A percentile compares a stretch with the other conserved stretches of the same genome.
These are phyloP conservation scores for Eupithecia centaureata DNA, from an alignment of 2,888 invertebrate genomes.

Conservation along the genomic window DNA sequence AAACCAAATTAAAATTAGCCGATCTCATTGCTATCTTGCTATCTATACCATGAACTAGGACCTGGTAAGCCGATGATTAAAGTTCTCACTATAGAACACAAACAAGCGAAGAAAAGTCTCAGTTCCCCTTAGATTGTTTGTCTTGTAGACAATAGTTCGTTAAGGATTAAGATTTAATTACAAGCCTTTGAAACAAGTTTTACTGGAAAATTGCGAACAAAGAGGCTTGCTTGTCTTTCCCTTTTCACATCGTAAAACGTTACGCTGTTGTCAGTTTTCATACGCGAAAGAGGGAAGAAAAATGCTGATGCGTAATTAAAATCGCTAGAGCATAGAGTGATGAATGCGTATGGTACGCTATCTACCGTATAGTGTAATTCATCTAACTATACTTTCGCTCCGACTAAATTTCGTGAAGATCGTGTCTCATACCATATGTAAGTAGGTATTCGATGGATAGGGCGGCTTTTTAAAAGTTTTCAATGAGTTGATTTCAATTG, in stretches of 20 bases:
- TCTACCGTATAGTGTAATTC: not conserved
- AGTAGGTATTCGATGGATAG: not conserved
- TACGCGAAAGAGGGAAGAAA: not conserved
- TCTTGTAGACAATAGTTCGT: conserved; percentile 49
- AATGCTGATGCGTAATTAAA: not conserved
- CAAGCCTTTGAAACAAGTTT: conserved; percentile 32
- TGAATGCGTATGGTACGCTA: not conserved
- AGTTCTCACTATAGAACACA: not conserved
- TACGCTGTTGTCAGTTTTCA: not conserved
- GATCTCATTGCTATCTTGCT: not conserved
- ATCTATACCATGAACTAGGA: no score
- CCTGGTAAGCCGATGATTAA: not conserved
- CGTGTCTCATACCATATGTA: not conserved
- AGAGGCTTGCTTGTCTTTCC: conserved; percentile 33
- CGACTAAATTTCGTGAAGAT: not conserved
- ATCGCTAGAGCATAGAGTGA: not conserved
- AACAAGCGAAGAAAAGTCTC: conserved; percentile 24
- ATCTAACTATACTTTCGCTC: not conserved
- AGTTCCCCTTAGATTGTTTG: conserved; percentile 41
- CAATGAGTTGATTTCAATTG: not conserved
- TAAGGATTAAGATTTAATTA: conserved; percentile 60
- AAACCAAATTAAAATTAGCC: not conserved
- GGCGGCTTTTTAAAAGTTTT: not conserved
- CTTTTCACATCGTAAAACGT: not conserved
- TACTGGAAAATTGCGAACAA: conserved; percentile 41